Evolutionary conservation across 2,797 vertebrate genomes (phyloP), one percentile per base, ranked within the genome.

Genomic region (Mycteria americana): DNA sequence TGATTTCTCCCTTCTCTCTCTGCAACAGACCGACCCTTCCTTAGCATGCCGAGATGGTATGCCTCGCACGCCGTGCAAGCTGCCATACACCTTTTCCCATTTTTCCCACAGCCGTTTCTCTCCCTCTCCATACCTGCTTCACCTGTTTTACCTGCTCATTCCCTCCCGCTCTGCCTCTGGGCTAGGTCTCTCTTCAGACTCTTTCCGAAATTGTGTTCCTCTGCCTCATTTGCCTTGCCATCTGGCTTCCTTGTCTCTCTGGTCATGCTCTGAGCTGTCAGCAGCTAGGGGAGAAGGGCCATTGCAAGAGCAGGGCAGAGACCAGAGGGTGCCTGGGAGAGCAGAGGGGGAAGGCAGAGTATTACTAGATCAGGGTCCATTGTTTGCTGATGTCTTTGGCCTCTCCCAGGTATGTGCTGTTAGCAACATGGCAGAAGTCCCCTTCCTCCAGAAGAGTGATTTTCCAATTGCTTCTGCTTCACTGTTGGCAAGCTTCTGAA

Each of bases 61-160:
- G 73, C 45, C 43, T 85, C 0, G 0, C 0, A 2, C 56, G 54
- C 43, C 35, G 7, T 82, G 33, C 22, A 39, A 67, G 56, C 23
- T 95, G 68, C 68, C 16, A 5, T 63, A 65, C 39, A 37, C 19
- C 31, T 91, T 88, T 54, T 92, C 82, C 79, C n/a, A 2, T 73
- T 93, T 95, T 96, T 91, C 96, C 87, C 92, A 94, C 94, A 91
- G 93, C 79, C 0, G 0, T 80, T 89, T 88, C 60, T 95, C 68
- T 82, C 63, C 53, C 30, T 81, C 54, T 95, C 51, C 43, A 7
- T 93, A 95, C 94, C 54, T 88, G 96, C 76, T 89, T 95, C 81
- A 46, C 94, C 92, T 94, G 96, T 96, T 96, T 83, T 93, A 92
- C 95, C 85, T 94, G 95, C 78, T 95, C 75, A 64, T 83, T 91